Percentiles rank a stretch among this genome's conserved stretches.
These are phyloP conservation scores for Trachops cirrhosus DNA, from an alignment of 2,797 vertebrate genomes.

Conservation along the genomic window DNA sequence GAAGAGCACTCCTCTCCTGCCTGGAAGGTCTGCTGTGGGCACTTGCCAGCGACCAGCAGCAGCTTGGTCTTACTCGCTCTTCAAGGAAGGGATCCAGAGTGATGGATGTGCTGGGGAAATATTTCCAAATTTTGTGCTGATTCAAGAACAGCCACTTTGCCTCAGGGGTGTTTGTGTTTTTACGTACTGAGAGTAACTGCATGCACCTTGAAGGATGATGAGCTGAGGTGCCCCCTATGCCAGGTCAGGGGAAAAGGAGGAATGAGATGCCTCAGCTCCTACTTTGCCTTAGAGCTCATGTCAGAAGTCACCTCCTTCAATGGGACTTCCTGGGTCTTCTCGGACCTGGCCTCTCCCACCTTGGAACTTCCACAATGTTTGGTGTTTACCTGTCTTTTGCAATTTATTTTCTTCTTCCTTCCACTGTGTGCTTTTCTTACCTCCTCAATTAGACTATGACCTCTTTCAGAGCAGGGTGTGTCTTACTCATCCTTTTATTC, in stretches of 20 bases:
- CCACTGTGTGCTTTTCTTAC: background rate
- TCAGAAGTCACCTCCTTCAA: background rate
- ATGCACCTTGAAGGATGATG: background rate
- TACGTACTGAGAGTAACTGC: background rate
- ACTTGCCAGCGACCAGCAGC: background rate
- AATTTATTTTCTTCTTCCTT: background rate
- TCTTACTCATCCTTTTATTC: background rate
- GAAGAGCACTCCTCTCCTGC: background rate
- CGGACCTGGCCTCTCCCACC: background rate
- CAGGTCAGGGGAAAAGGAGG: background rate
- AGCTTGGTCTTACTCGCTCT: background rate
- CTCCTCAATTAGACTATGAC: background rate
- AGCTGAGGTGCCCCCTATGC: fast-evolving
- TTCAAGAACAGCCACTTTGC: background rate
- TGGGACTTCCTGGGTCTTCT: background rate
- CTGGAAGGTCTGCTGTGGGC: too few relatives aligned
- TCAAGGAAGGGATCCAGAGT: background rate
- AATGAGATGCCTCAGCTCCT: background rate
- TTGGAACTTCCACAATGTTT: background rate
- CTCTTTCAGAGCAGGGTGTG: background rate
- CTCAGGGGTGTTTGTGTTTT: background rate
- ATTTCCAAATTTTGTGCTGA: background rate
- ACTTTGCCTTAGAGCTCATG: background rate
- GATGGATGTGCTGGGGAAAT: background rate
- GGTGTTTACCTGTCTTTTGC: background rate